Percentiles rank a stretch among this genome's conserved stretches.
These are phyloP conservation scores for Dryadula phaetusa DNA, from an alignment of 2,888 invertebrate genomes.

Conservation along the genomic window DNA sequence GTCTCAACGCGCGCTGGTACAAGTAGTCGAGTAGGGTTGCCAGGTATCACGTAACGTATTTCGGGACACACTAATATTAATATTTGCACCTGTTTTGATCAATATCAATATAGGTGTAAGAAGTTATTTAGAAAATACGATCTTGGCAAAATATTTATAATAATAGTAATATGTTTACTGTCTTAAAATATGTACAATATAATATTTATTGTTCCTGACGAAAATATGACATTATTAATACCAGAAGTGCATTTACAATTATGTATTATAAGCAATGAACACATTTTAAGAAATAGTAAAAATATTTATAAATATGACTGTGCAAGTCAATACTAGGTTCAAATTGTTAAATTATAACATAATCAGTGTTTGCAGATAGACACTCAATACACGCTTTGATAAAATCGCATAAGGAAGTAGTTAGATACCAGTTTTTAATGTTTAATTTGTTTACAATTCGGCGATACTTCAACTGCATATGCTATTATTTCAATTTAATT, in stretches of 20 bases:
- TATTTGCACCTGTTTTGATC: slow-evolving; percentile 15
- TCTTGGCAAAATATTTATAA: background rate
- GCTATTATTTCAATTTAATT: no score
- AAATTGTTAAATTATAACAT: background rate
- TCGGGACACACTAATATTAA: slow-evolving; percentile 10
- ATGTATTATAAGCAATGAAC: no score
- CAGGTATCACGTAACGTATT: slow-evolving; percentile 2
- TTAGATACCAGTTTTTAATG: background rate
- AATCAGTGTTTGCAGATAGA: background rate
- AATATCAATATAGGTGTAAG: slow-evolving; percentile 2
- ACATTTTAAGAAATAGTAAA: no score
- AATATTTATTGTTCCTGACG: no score
- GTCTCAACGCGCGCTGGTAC: background rate
- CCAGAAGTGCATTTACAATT: no score
- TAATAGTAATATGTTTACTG: background rate
- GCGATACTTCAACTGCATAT: background rate
- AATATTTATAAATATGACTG: no score
- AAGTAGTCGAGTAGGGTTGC: slow-evolving; percentile 19
- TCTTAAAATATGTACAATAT: no score
- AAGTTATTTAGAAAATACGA: background rate
- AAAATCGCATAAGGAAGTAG: background rate
- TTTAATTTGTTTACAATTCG: background rate
- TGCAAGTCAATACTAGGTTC: no score
- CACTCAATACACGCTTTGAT: background rate
- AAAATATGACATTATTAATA: no score